phyloP scores from a whole-genome alignment of 2,113 vertebrate genomes.

The Hucho hucho region DNA sequence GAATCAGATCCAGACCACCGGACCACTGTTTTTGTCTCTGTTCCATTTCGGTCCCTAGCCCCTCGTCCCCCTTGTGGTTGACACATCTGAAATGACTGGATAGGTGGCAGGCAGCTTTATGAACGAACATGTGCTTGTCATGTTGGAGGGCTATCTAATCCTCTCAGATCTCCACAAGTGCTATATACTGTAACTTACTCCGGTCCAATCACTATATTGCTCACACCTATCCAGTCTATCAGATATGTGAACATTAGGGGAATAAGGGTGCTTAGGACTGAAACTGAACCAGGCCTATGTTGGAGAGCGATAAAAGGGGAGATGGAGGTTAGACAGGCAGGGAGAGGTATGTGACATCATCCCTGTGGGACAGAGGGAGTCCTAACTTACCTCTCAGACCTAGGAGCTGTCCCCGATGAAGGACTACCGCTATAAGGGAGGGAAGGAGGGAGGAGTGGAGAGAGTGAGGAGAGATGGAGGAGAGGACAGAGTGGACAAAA shows the following conservation, averaged over 20 bases:
- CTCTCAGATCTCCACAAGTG: too few species aligned
- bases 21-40: not conserved
- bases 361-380: conserved; percentile 56
- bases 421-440: conserved; percentile 89
- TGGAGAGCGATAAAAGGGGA: not conserved
- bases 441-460: conserved; percentile 65
- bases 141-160: too few species aligned
- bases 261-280: not conserved
- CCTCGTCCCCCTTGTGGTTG: not conserved
- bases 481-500: conserved; percentile 23
- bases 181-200: too few species aligned
- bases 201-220: not conserved
- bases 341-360: conserved; percentile 33
- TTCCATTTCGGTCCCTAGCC: not conserved
- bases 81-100: not conserved
- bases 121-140: too few species aligned
- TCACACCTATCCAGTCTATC: not conserved
- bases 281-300: not conserved
- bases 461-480: conserved; percentile 2
- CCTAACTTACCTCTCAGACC: conserved; percentile 95
- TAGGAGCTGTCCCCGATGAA: conserved; percentile 96
- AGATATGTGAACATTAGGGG: not conserved
- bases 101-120: not conserved
- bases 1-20: not conserved
- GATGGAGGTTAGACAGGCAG: conserved; percentile 16